Percentiles rank a stretch among this genome's conserved stretches.
These are phyloP conservation scores for Chiloscyllium punctatum DNA, from an alignment of 2,797 vertebrate species.

Conservation along the genomic window DNA sequence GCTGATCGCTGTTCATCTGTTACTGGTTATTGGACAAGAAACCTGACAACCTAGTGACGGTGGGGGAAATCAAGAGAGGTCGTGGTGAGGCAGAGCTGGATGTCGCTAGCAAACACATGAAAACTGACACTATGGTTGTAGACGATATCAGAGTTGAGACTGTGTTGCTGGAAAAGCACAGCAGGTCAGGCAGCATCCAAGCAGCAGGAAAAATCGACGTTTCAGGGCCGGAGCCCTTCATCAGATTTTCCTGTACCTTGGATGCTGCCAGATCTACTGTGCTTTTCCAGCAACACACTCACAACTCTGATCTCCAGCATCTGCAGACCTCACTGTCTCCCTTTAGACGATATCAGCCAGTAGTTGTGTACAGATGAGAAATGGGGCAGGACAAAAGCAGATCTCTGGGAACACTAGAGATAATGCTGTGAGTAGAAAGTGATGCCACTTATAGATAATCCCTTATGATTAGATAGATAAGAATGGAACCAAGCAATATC, in stretches of 20 bases:
- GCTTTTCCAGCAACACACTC: too few species aligned
- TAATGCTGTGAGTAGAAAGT: background rate
- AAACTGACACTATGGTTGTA: background rate
- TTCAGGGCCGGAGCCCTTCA: too few species aligned
- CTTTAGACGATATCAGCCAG: background rate
- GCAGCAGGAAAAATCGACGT: too few species aligned
- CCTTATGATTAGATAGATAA: background rate
- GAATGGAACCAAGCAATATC: background rate
- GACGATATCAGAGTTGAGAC: background rate
- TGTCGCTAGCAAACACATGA: background rate
- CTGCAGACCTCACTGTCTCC: too few species aligned
- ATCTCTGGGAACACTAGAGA: background rate
- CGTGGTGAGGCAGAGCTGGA: background rate
- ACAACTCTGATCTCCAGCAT: too few species aligned
- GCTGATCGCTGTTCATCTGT: background rate
- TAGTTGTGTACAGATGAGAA: background rate
- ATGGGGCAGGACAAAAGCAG: background rate
- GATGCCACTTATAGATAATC: background rate
- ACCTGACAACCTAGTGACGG: background rate
- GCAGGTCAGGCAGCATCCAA: too few species aligned
- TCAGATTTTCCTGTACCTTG: too few species aligned
- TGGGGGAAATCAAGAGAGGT: background rate
- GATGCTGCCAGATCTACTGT: too few species aligned
- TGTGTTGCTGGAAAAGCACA: too few species aligned
- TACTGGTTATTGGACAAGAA: background rate